phyloP scores from a whole-genome alignment of 2,113 vertebrate species.

The Engraulis encrasicolus region DNA sequence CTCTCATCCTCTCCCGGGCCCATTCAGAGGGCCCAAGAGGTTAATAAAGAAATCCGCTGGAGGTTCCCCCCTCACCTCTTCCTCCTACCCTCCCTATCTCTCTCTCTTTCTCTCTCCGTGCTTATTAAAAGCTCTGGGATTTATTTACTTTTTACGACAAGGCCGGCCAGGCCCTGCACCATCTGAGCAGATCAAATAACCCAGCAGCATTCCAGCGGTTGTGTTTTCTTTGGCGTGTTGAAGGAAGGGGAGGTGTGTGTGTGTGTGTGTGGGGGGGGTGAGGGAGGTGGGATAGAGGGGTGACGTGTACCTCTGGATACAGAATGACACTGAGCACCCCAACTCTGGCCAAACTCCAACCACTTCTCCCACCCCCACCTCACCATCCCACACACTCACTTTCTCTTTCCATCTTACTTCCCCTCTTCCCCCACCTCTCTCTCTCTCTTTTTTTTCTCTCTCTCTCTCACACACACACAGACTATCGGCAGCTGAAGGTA shows the following conservation, averaged over 20 bases:
- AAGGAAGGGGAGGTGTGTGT: conserved; percentile 20
- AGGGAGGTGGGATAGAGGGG: neutral
- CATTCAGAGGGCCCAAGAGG: neutral
- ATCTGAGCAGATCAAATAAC: conserved; percentile 46
- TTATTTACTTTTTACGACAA: neutral
- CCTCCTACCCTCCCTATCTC: neutral
- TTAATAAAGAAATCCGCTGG: neutral
- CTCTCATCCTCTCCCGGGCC: neutral
- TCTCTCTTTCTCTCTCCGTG: neutral
- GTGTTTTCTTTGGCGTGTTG: conserved; percentile 38
- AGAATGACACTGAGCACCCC: conserved; percentile 28
- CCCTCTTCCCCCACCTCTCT: too few species aligned
- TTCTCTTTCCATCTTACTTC: too few species aligned
- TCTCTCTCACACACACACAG: too few species aligned
- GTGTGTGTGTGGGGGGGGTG: neutral
- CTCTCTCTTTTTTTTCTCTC: too few species aligned
- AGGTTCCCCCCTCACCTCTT: neutral
- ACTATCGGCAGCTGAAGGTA: too few species aligned
- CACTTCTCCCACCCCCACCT: too few species aligned
- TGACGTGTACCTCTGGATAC: conserved; percentile 43
- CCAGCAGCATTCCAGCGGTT: conserved; percentile 48
- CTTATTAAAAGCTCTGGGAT: neutral
- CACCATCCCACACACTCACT: too few species aligned
- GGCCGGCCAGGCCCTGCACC: neutral
- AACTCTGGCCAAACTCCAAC: too few species aligned